Evolutionary conservation across 2,797 vertebrate genomes (phyloP), one percentile per base, ranked within the genome.

Genomic region (Mastacembelus armatus): DNA sequence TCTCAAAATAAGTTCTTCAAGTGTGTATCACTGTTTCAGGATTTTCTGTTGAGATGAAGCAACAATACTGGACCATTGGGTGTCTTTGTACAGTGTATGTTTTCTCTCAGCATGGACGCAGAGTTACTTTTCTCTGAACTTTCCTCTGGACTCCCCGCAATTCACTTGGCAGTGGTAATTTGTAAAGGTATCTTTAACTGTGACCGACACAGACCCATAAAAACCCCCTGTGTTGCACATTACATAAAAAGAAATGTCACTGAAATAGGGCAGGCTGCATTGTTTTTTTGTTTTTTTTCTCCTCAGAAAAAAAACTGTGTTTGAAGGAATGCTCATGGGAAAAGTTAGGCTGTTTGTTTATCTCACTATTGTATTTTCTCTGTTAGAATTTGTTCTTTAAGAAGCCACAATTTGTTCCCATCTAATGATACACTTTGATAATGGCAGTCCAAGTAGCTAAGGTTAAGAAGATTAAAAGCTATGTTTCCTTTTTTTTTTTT

Each of bases 141-240:
- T 49, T 59, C 62, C 10, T 51, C 59, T 69, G 62, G 60, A 75
- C 74, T 79, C 40, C 39, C 56, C 48, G 72, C 5, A 26, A 66
- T 81, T 83, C 51, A 56, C 63, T 70, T 78, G 86, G 88, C 84
- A 77, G 79, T 71, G 68, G 21, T 78, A 71, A 83, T 91, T 87
- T 84, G 83, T 81, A 66, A 85, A 85, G 80, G 81, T 85, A 81
- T 84, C 71, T 79, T 78, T 76, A 82, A 74, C 64, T 74, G 78
- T 77, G 84, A 78, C 78, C 64, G 16, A 47, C 60, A 18, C 52
- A 24, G 67, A 59, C 70, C 74, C 49, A 26, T 52, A 69, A 66
- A 80, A 66, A 80, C 66, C 47, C 74, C 64, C 56, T 3, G 73
- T 81, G 77, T 75, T 76, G 77, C 61, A 61, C 79, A 54, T n/a